Evolutionary conservation across 2,113 vertebrate species (phyloP).

Genomic region (Nasalis larvatus): DNA sequence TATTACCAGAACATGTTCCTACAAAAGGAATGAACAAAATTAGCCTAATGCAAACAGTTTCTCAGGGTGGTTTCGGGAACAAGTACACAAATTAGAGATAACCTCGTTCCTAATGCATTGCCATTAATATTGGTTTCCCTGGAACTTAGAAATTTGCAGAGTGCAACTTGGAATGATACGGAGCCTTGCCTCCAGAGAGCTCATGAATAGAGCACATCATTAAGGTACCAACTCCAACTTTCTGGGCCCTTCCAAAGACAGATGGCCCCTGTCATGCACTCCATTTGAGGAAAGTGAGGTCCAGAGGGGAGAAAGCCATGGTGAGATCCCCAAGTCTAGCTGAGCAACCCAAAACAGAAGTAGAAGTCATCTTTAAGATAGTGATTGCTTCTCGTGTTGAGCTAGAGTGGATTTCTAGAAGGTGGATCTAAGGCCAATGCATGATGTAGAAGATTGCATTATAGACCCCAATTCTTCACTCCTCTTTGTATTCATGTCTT

Average conservation of each 20-base stretch:
- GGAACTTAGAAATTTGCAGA: conserved; percentile 27
- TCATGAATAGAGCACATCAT: not conserved
- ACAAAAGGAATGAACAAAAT: conserved; percentile 55
- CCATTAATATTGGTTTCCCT: conserved; percentile 13
- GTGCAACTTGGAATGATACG: not conserved
- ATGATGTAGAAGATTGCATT: not conserved
- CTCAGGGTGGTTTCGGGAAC: conserved; percentile 4
- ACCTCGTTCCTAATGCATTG: not conserved
- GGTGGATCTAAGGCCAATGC: not conserved
- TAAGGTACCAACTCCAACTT: not conserved
- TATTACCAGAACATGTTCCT: conserved; percentile 48
- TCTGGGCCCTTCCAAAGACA: not conserved
- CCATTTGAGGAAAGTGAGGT: not conserved
- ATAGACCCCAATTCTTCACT: not conserved
- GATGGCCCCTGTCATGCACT: not conserved
- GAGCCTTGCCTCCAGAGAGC: not conserved
- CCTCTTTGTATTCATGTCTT: not conserved
- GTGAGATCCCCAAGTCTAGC: not conserved
- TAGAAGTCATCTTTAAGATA: not conserved
- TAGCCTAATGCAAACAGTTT: conserved; percentile 25
- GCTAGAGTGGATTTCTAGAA: not conserved
- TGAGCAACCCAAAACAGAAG: not conserved
- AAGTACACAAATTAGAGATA: conserved; percentile 38
- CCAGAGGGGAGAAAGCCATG: not conserved
- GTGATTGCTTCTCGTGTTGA: not conserved